These are phyloP conservation scores for Danio albolineatus DNA, from an alignment of 2,797 vertebrate species.

Conservation along the genomic window DNA sequence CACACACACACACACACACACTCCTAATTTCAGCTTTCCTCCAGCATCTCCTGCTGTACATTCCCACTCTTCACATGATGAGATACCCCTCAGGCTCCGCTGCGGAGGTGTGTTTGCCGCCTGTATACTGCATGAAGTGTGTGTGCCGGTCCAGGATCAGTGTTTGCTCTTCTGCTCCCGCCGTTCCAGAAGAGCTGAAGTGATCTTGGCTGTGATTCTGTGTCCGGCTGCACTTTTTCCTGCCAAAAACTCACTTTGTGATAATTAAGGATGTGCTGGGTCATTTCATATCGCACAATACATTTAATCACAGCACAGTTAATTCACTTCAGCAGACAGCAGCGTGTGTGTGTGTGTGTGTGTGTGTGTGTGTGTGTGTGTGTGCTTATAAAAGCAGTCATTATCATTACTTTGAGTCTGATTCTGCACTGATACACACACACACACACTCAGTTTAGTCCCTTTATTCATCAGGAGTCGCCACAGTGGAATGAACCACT, in stretches of 20 bases:
- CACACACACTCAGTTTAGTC: no score
- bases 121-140: no score
- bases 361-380: no score
- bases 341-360: background rate
- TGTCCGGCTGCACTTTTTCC: constrained; percentile 18
- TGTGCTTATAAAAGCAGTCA: background rate
- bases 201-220: constrained; percentile 32
- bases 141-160: background rate
- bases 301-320: constrained; percentile 7
- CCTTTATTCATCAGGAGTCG: no score
- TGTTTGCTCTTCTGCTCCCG: background rate
- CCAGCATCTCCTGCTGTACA: no score
- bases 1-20: no score
- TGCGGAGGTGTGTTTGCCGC: no score
- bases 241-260: constrained; percentile 53
- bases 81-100: no score
- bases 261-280: constrained; percentile 39
- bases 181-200: background rate
- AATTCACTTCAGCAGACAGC: background rate
- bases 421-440: no score
- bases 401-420: constrained; percentile 3
- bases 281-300: constrained; percentile 26
- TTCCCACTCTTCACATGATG: no score
- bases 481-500: no score
- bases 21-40: no score